Evolutionary conservation across 2,797 vertebrate genomes (phyloP).

Genomic region (Hippopotamyrus pictus): DNA sequence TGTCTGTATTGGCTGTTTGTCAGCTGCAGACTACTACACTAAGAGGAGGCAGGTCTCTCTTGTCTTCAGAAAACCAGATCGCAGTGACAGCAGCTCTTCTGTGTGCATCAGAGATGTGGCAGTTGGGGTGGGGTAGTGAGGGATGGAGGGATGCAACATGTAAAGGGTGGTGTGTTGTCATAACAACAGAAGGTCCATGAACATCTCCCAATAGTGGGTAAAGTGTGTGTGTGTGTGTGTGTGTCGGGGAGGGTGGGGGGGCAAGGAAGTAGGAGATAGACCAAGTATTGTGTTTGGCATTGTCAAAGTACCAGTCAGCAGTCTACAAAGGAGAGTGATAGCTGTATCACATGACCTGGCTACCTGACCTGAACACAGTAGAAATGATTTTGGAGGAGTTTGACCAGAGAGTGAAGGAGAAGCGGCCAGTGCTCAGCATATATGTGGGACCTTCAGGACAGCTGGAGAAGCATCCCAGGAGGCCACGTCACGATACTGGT

Average conservation of each 20-base stretch:
- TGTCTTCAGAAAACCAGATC: constrained; percentile 22
- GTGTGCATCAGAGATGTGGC: neutral
- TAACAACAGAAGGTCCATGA: constrained; percentile 38
- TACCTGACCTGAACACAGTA: neutral
- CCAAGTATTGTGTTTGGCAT: neutral
- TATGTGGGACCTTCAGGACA: neutral
- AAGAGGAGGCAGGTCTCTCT: constrained; percentile 6
- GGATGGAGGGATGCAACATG: constrained; percentile 13
- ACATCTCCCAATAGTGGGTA: constrained; percentile 30
- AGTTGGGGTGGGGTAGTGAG: neutral
- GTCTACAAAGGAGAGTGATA: neutral
- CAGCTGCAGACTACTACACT: neutral
- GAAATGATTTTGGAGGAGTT: neutral
- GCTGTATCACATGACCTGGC: neutral
- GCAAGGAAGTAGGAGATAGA: neutral
- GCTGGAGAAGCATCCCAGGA: neutral
- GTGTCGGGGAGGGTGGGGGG: neutral
- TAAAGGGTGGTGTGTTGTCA: constrained; percentile 25
- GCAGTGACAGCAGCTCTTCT: constrained; percentile 17
- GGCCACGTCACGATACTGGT: neutral
- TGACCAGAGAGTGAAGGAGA: neutral
- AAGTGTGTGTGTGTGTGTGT: neutral
- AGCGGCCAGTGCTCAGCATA: neutral
- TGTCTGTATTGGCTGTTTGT: constrained; percentile 32
- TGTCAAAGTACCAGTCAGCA: neutral